Percentiles rank a stretch among this genome's conserved stretches.
Evolutionary conservation across 2,113 vertebrate genomes (phyloP).

Genomic region (Erythrolamprus reginae): DNA sequence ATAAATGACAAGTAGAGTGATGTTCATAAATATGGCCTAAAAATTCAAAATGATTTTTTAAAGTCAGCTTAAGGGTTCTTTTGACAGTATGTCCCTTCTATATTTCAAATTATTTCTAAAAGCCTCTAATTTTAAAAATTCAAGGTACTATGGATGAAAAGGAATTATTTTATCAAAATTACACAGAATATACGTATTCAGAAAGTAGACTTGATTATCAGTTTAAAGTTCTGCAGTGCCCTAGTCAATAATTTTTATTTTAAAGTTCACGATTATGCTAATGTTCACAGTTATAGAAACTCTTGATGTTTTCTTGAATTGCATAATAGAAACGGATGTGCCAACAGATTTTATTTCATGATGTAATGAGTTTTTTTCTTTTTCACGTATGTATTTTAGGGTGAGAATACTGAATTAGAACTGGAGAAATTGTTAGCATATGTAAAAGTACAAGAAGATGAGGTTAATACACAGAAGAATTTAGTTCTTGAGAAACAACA

Average conservation of each 20-base stretch:
- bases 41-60: background rate
- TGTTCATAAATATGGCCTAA: background rate
- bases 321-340: background rate
- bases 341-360: background rate
- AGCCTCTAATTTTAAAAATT: background rate
- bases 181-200: no score
- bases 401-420: background rate
- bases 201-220: background rate
- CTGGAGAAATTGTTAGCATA: background rate
- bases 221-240: background rate
- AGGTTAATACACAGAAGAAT: background rate
- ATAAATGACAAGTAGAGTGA: background rate
- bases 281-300: background rate
- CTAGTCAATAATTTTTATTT: background rate
- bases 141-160: background rate
- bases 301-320: background rate
- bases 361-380: background rate
- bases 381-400: conserved; percentile 25
- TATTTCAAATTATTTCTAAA: background rate
- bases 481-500: background rate
- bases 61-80: no score
- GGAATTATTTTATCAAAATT: no score
- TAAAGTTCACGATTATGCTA: background rate
- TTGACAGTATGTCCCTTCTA: background rate
- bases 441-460: background rate